These are phyloP conservation scores for Zaprionus ghesquierei DNA, from an alignment of 1,140 invertebrate genomes.

Conservation along the genomic window DNA sequence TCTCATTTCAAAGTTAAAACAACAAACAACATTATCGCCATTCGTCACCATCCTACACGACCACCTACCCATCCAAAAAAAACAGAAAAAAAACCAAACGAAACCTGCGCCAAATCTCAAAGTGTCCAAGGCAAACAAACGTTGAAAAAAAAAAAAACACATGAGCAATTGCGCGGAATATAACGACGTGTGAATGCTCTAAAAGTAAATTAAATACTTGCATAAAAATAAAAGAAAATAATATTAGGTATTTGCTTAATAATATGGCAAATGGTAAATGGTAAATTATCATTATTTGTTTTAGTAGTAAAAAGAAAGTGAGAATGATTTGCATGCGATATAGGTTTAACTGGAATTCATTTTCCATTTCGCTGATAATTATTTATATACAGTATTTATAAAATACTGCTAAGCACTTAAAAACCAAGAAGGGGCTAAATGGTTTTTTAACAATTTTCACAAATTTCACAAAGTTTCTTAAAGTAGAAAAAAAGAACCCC, in stretches of 20 bases:
- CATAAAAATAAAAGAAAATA: background rate
- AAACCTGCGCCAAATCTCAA: constrained; percentile 21
- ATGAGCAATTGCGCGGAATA: background rate
- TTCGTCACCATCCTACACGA: constrained; percentile 65
- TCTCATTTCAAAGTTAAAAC: constrained; percentile 79
- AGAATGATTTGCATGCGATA: too few relatives aligned
- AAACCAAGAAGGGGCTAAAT: too few relatives aligned
- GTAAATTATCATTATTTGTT: too few relatives aligned
- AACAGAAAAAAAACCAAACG: constrained; percentile 26
- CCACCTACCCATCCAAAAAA: background rate
- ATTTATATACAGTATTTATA: too few relatives aligned
- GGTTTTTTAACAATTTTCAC: too few relatives aligned
- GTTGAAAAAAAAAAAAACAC: background rate
- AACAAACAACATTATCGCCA: constrained; percentile 78
- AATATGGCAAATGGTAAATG: too few relatives aligned
- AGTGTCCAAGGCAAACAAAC: constrained; percentile 38
- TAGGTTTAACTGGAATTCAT: too few relatives aligned
- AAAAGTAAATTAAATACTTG: background rate
- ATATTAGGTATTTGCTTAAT: background rate
- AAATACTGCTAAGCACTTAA: too few relatives aligned
- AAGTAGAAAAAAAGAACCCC: too few relatives aligned
- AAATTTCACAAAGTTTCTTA: too few relatives aligned
- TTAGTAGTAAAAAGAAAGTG: too few relatives aligned
- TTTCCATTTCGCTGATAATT: too few relatives aligned
- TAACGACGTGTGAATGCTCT: constrained; percentile 2